Base-by-base conservation (phyloP, 2,113 vertebrate genomes). In the Eurystomus gularis region DNA sequence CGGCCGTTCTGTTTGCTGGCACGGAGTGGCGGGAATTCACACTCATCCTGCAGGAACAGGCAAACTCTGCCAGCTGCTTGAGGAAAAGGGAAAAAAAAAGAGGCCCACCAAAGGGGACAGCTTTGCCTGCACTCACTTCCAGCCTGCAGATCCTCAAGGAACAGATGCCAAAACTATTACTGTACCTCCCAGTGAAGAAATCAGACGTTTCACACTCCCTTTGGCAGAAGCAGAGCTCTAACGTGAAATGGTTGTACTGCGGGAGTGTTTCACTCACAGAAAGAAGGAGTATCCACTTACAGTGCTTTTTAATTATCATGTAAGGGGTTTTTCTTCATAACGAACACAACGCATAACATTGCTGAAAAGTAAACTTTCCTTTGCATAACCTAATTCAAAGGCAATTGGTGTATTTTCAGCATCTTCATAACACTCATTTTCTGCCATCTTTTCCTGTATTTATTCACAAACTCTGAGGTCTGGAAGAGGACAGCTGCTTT, bases 31-130 rank as follows among this genome's bases (percentile, higher is more conserved):
- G 6, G 75, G 82, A 86, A 81, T 57, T 86, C 90, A 49, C 60
- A 20, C n/a, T 57, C 85, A n/a, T 16, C 87, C 85, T 66, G 3
- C 84, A 68, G 88, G 55, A 46, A 86, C 33, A 44, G 37, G 28
- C 57, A 13, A 79, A 40, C 35, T 31, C 46, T 88, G 95, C 69
- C 96, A 96, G 78, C 79, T 82, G 92, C 90, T 62, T 72, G 26
- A 86, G 93, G 79, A 60, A 88, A 88, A 79, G 70, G 75, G 73
- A 20, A 75, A 71, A 13, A n/a, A 78, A n/a, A 13, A n/a, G 80
- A 57, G 94, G 94, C 83, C 92, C 91, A 16, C 54, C 1, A 8
- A 86, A 79, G 77, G 95, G 94, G 83, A 20, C 61, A 11, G 73
- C 39, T 80, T 70, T 81, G 93, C 57, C 19, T 29, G 40, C 7